Base-by-base conservation (phyloP, 2,113 vertebrate species). In the Grammomys dolichurus region DNA sequence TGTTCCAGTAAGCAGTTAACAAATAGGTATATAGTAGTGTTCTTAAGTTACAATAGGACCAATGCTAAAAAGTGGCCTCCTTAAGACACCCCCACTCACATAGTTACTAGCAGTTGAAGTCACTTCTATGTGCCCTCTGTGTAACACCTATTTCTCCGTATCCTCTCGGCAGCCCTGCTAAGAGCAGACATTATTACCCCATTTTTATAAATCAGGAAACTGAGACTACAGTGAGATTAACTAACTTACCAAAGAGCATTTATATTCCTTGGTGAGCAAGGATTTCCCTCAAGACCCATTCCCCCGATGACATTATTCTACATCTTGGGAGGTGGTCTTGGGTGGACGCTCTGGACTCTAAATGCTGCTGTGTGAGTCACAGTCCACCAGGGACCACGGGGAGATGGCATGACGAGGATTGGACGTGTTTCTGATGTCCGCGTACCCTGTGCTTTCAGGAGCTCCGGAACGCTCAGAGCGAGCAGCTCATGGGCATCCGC, bases 401-500 rank as follows among this genome's bases (percentile, higher is more conserved):
- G 70, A 48, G 65, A 58, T 60, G 80, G 56, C 11, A 0, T 17
- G 36, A 20, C 5, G 82, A n/a, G 1, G 0, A 0, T 5, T 26
- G n/a, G 36, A 48, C 0, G 0, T 43, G 46, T 58, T 82, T 63
- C 91, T 97, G 80, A 98, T 12, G 3, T 46, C 11, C 4, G 0
- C 0, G 12, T 31, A 0, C 48, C 72, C 97, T 98, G 98, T 97
- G 75, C 63, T 98, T 98, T 84, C 98, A 99, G 99, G 99, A 99
- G 98, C 98, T 99, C 96, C 99, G 99, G 94, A 99, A 99, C 17
- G 99, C 99, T 81, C 99, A 99, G 97, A 99, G 99, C 48, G 99
- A 99, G 88, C 99, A 99, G 95, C 99, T 99, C 94, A 99, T 99
- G 99, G 99, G 99, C 84, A 99, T 99, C 96, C 98, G 99, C 1